These are phyloP conservation scores for Drosophila bocki DNA, from an alignment of 1,140 invertebrate genomes.

Conservation along the genomic window DNA sequence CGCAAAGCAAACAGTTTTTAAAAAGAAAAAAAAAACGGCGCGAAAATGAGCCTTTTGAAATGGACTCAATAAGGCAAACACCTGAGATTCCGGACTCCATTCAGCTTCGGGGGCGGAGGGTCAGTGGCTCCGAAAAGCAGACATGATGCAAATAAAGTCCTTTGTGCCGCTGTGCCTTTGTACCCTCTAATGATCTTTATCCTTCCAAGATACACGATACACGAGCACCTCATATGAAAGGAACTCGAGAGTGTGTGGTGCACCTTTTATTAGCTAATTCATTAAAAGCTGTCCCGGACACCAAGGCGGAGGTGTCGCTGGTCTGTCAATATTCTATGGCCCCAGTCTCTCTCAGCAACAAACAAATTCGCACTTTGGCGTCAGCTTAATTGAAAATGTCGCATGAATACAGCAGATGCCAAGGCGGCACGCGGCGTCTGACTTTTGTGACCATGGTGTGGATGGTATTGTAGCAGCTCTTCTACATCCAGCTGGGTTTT, in stretches of 20 bases:
- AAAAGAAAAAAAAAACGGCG: slow-evolving; percentile 58
- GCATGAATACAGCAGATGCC: slow-evolving; percentile 64
- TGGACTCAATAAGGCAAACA: slow-evolving; percentile 72
- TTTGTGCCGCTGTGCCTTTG: slow-evolving; percentile 67
- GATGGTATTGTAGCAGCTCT: not conserved
- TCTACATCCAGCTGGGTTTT: not conserved
- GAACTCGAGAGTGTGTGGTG: slow-evolving; percentile 6
- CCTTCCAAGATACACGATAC: slow-evolving; percentile 56
- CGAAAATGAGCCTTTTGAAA: slow-evolving; percentile 78
- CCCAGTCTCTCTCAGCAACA: slow-evolving; percentile 36
- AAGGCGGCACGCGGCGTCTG: not conserved
- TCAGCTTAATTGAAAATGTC: slow-evolving; percentile 76
- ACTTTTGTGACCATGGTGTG: not conserved
- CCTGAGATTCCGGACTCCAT: slow-evolving; percentile 41
- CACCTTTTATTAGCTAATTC: slow-evolving; percentile 76
- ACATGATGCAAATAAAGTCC: slow-evolving; percentile 79
- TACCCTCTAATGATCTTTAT: slow-evolving; percentile 78
- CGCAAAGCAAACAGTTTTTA: slow-evolving; percentile 27
- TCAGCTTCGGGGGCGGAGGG: slow-evolving; percentile 32
- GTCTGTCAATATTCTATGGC: slow-evolving; percentile 17
- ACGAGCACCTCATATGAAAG: slow-evolving; percentile 34
- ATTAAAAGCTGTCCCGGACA: slow-evolving; percentile 65
- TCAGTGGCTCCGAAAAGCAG: slow-evolving; percentile 75
- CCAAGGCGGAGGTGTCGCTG: slow-evolving; percentile 6
- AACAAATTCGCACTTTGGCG: slow-evolving; percentile 56